These are phyloP conservation scores for Calypte anna DNA, from an alignment of 2,113 vertebrate genomes.

Conservation along the genomic window DNA sequence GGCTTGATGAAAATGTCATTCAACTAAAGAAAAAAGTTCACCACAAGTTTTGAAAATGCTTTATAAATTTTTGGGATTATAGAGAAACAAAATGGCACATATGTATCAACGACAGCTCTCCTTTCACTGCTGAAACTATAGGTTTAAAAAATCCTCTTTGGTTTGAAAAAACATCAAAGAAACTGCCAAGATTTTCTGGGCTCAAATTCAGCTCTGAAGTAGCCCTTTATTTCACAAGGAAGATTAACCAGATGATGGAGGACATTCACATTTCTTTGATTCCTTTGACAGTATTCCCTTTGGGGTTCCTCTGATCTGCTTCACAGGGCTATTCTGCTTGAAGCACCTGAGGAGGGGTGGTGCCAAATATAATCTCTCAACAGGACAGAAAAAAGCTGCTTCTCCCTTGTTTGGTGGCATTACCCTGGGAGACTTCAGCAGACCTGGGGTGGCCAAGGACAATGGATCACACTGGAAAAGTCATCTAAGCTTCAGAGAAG, in stretches of 20 bases:
- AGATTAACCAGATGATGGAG: constrained; percentile 56
- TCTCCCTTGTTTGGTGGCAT: not conserved
- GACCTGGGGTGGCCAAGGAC: not conserved
- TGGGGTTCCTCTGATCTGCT: constrained; percentile 11
- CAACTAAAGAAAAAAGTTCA: not conserved
- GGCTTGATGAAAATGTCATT: constrained; percentile 14
- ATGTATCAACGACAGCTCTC: not conserved
- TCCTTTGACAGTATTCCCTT: constrained; percentile 27
- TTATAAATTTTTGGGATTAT: not conserved
- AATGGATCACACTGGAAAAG: not conserved
- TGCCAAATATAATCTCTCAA: constrained; percentile 9
- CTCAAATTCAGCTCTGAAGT: constrained; percentile 34
- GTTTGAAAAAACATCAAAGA: constrained; percentile 38
- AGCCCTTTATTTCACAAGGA: constrained; percentile 21
- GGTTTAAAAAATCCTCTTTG: not conserved
- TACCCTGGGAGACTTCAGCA: not conserved
- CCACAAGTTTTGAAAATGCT: not conserved
- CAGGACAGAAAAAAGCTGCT: not conserved
- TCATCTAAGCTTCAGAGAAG: not conserved
- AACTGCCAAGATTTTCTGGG: constrained; percentile 11
- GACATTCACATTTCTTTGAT: constrained; percentile 6
- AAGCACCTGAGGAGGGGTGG: not conserved
- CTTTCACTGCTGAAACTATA: not conserved
- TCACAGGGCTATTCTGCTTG: not conserved
- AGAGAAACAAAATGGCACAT: not conserved